Evolutionary conservation across 2,113 vertebrate species (phyloP).

Genomic region (Chloroceryle aenea): DNA sequence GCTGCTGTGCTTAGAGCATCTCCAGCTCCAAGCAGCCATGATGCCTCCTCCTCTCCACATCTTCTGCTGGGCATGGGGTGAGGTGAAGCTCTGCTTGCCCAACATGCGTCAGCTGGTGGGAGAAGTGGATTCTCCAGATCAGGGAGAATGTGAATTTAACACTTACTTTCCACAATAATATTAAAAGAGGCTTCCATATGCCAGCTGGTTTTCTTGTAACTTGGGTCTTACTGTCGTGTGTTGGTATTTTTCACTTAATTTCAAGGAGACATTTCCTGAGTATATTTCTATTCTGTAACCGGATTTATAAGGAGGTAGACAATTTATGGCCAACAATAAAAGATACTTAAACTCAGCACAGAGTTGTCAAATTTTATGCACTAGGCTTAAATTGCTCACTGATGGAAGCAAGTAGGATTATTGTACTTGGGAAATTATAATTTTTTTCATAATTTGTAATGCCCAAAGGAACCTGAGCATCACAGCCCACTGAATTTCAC

Average conservation of each 20-base stretch:
- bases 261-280: neutral
- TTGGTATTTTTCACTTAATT: neutral
- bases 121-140: neutral
- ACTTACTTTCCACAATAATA: neutral
- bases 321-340: conserved; percentile 18
- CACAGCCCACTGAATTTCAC: neutral
- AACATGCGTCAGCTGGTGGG: rapidly evolving
- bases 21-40: neutral
- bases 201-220: neutral
- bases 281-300: neutral
- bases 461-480: neutral
- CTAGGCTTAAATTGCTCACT: neutral
- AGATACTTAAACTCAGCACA: neutral
- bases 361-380: neutral
- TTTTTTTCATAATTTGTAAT: neutral
- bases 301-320: neutral
- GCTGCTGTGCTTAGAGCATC: neutral
- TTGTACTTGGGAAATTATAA: neutral
- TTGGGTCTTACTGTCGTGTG: neutral
- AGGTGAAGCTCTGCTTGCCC: neutral
- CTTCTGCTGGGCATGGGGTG: neutral
- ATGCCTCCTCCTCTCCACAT: neutral
- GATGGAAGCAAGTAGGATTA: neutral
- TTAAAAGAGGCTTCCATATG: neutral
- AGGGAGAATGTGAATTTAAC: neutral